phyloP scores from a whole-genome alignment of 2,113 vertebrate genomes.

The Onychostruthus taczanowskii region DNA sequence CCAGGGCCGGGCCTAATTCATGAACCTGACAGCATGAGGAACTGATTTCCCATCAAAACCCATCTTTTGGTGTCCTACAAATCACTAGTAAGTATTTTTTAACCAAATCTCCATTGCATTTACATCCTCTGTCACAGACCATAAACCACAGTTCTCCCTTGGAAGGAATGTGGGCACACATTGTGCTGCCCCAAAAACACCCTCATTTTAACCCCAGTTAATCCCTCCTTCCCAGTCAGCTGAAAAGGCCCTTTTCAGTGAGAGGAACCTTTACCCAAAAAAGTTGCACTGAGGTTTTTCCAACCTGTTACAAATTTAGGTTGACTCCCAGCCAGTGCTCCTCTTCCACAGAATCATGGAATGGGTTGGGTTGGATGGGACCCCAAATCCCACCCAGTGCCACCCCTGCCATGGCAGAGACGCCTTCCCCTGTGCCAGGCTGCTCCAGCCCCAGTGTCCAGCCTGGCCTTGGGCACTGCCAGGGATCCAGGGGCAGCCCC shows the following conservation, averaged over 20 bases:
- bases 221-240: neutral
- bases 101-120: too few relatives aligned
- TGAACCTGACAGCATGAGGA: neutral
- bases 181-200: neutral
- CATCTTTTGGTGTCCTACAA: neutral
- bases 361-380: neutral
- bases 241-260: accelerated
- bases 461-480: neutral
- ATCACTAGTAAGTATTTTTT: neutral
- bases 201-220: neutral
- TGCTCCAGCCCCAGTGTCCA: neutral
- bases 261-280: neutral
- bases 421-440: neutral
- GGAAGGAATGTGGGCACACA: neutral
- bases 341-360: neutral
- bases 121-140: neutral
- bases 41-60: neutral
- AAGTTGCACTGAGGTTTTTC: neutral
- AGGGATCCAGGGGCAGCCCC: neutral
- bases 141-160: accelerated
- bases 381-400: accelerated
- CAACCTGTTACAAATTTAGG: accelerated
- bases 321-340: neutral
- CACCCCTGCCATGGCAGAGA: neutral
- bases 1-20: neutral